Evolutionary conservation across 2,888 invertebrate species (phyloP).

Genomic region (Aethes cnicana): DNA sequence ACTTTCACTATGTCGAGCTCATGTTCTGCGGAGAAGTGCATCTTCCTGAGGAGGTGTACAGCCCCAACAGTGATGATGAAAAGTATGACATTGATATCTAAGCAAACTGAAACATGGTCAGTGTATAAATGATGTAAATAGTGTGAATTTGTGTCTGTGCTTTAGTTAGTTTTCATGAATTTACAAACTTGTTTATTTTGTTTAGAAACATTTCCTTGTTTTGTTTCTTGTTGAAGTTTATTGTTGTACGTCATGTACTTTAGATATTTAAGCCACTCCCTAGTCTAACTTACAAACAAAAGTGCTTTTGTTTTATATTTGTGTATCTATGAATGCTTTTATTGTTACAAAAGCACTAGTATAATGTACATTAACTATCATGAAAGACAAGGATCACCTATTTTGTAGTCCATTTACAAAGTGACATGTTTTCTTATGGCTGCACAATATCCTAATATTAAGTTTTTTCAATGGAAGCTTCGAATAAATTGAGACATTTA

Average conservation of each 20-base stretch:
- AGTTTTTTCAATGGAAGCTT: conserved; percentile 43
- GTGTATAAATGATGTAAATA: conserved; percentile 25
- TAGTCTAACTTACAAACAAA: no score
- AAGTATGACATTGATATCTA: conserved; percentile 78
- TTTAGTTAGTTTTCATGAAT: conserved; percentile 11
- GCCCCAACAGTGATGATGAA: conserved; percentile 79
- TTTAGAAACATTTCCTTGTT: no score
- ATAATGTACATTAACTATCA: background rate
- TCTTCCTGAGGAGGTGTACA: conserved; percentile 69
- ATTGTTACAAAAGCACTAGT: conserved; percentile 3
- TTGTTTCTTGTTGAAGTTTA: no score
- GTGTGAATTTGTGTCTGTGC: conserved; percentile 11
- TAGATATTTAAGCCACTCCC: no score
- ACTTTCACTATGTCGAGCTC: conserved; percentile 84
- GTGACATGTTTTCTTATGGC: conserved; percentile 37
- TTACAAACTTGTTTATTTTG: conserved; percentile 11
- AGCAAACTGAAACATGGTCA: conserved; percentile 26
- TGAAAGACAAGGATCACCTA: conserved; percentile 12
- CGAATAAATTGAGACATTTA: conserved; percentile 39
- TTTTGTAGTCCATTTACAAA: conserved; percentile 37
- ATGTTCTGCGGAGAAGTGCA: conserved; percentile 81
- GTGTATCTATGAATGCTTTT: conserved; percentile 9
- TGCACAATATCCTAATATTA: conserved; percentile 21
- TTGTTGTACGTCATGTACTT: no score
- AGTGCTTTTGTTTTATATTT: no score